Evolutionary conservation across 2,797 vertebrate species (phyloP), one percentile per base, ranked within the genome.

Genomic region (Sebastiscus tertius): DNA sequence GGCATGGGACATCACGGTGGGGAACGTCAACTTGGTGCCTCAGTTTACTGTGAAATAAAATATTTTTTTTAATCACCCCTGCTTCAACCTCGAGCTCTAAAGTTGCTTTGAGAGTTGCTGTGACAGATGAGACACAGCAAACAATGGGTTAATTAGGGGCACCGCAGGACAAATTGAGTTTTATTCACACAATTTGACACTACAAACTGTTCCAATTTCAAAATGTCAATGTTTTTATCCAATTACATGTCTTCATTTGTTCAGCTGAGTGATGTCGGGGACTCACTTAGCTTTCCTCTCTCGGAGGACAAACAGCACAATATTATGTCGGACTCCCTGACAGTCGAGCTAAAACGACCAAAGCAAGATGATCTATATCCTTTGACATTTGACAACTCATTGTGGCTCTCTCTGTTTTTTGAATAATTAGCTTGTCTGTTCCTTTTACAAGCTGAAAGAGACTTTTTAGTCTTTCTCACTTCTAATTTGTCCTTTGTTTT

Each of bases 361-460:
- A 82, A 85, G 72, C 61, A 63, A 66, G 42, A 81, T 34, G 27
- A 86, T 84, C 75, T 76, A 13, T 77, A 31, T 87, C 83, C 36
- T 65, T 77, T 86, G 82, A 87, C 78, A 88, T 90, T 82, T 89
- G 89, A 77, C 78, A 86, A 73, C 73, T 85, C 77, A 79, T 81
- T 89, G 90, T 85, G 62, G n/a, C 78, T 55, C 87, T 75, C 36
- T 75, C 71, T 85, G 49, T 75, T 85, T 85, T 86, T 42, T 52
- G 75, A 86, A 90, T 92, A 90, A 93, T 91, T 90, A 91, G 80
- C 89, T 85, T 90, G 84, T 87, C 88, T 83, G 65, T 78, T 72
- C 75, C 75, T 72, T 78, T 83, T 77, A 81, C 42, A 77, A 82
- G 77, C 73, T 74, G 42, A 86, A 80, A 82, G 68, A 71, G 49